Evolutionary conservation across 2,888 invertebrate genomes (phyloP).

Genomic region (Drosophila engyochracea): DNA sequence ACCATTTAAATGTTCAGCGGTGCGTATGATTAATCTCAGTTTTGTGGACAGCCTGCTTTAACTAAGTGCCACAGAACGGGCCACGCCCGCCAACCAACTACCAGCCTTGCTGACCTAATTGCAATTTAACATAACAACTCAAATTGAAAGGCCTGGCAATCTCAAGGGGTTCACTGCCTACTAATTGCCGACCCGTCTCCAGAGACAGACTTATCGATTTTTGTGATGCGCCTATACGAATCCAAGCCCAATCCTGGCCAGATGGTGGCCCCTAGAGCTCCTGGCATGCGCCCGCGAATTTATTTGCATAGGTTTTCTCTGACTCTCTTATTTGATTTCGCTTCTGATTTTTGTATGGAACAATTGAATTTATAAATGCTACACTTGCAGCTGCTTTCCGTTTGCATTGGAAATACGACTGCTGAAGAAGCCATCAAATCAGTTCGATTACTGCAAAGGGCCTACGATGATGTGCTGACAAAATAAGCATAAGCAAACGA

Average conservation of each 20-base stretch:
- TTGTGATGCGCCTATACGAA: conserved; percentile 18
- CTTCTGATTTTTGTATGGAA: conserved; percentile 14
- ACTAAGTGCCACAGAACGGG: conserved; percentile 8
- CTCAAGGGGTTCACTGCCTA: conserved; percentile 32
- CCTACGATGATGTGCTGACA: background rate
- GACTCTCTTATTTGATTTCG: background rate
- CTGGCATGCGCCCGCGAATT: conserved; percentile 1
- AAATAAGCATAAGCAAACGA: background rate
- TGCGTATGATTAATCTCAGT: conserved; percentile 72
- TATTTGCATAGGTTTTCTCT: conserved; percentile 23
- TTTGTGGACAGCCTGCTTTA: conserved; percentile 17
- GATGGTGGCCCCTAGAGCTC: background rate
- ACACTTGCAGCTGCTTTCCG: conserved; percentile 17
- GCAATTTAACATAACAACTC: conserved; percentile 66
- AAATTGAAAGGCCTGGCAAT: conserved; percentile 46
- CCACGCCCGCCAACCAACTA: conserved; percentile 5
- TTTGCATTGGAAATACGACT: conserved; percentile 3
- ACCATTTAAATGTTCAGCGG: conserved; percentile 57
- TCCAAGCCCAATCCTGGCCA: conserved; percentile 31
- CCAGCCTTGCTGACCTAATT: conserved; percentile 52
- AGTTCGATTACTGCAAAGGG: background rate
- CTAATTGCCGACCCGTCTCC: conserved; percentile 52
- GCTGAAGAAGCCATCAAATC: conserved; percentile 4
- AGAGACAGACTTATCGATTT: conserved; percentile 45
- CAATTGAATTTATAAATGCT: conserved; percentile 23